Conservation (phyloP, 1,140 invertebrate species). For the Adoxophyes honmai region DNA sequence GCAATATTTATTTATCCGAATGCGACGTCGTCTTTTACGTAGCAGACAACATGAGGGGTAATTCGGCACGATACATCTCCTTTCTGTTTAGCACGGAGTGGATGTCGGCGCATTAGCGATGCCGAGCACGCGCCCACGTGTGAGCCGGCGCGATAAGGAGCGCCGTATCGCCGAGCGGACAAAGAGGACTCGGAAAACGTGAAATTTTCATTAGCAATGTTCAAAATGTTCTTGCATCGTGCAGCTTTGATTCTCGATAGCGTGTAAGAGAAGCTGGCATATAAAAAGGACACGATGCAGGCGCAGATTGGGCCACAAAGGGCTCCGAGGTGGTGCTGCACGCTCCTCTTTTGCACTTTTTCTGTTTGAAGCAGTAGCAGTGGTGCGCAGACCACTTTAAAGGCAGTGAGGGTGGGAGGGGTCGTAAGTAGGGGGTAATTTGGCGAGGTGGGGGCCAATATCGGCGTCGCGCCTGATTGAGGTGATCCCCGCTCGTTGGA, state of each 20-base stretch:
- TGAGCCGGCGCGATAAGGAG: conserved; percentile 56
- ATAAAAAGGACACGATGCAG: conserved; percentile 71
- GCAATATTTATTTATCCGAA: conserved; percentile 75
- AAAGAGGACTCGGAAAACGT: conserved; percentile 61
- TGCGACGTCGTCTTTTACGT: conserved; percentile 63
- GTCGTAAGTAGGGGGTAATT: conserved; percentile 74
- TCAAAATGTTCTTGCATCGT: conserved; percentile 59
- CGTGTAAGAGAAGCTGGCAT: conserved; percentile 67
- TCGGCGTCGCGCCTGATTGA: conserved; percentile 71
- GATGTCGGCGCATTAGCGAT: conserved; percentile 52
- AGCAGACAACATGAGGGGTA: conserved; percentile 56
- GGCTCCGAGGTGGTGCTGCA: conserved; percentile 68
- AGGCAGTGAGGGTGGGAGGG: conserved; percentile 65
- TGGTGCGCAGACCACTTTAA: conserved; percentile 73
- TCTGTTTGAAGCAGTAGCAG: conserved; percentile 70
- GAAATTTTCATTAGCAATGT: conserved; percentile 73
- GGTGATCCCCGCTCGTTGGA: conserved; percentile 65
- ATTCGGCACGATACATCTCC: conserved; percentile 54
- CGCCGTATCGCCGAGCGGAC: conserved; percentile 49
- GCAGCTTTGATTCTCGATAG: conserved; percentile 71
- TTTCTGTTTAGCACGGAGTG: conserved; percentile 28
- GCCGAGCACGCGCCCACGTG: conserved; percentile 48
- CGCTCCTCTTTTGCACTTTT: conserved; percentile 70
- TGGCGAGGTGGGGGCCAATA: conserved; percentile 71
- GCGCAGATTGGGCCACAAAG: conserved; percentile 74